phyloP scores from a whole-genome alignment of 2,888 invertebrate species.

The Drosophila limbata region DNA sequence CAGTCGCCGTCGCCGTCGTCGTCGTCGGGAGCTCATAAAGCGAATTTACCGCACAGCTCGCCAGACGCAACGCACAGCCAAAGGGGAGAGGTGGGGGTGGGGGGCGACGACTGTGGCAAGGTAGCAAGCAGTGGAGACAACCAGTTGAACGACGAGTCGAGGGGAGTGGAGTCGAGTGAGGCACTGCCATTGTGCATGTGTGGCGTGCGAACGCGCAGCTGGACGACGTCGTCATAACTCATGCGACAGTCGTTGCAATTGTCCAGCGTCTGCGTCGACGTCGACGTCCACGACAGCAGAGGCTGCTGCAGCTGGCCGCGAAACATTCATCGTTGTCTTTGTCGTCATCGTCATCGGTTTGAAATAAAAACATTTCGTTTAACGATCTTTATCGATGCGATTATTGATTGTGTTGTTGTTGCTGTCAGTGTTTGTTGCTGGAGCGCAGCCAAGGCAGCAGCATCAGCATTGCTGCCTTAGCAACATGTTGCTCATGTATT shows the following conservation, averaged over 20 bases:
- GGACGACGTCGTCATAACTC: slow-evolving; percentile 58
- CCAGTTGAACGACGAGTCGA: slow-evolving; percentile 14
- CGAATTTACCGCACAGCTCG: slow-evolving; percentile 82
- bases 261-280: slow-evolving; percentile 31
- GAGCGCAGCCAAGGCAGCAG: slow-evolving; percentile 22
- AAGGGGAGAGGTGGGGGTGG: slow-evolving; percentile 20
- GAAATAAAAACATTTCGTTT: slow-evolving; percentile 81
- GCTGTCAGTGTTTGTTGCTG: slow-evolving; percentile 33
- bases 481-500: slow-evolving; percentile 65
- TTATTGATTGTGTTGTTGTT: slow-evolving; percentile 82
- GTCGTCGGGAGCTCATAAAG: slow-evolving; percentile 80
- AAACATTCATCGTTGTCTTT: slow-evolving; percentile 44
- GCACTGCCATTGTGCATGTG: slow-evolving; percentile 72
- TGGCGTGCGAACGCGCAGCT: slow-evolving; percentile 71
- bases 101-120: slow-evolving; percentile 21
- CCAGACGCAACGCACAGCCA: slow-evolving; percentile 67
- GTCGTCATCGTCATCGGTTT: slow-evolving; percentile 58
- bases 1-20: slow-evolving; percentile 36
- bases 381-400: slow-evolving; percentile 85
- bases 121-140: slow-evolving; percentile 22
- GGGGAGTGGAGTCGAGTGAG: slow-evolving; percentile 33
- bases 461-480: slow-evolving; percentile 9
- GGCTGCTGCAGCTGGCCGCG: slow-evolving; percentile 37
- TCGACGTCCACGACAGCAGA: neutral
- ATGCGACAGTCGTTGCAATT: slow-evolving; percentile 59